Evolutionary conservation across 2,797 vertebrate species (phyloP).

Genomic region (Paratrypauchen microcephalus): DNA sequence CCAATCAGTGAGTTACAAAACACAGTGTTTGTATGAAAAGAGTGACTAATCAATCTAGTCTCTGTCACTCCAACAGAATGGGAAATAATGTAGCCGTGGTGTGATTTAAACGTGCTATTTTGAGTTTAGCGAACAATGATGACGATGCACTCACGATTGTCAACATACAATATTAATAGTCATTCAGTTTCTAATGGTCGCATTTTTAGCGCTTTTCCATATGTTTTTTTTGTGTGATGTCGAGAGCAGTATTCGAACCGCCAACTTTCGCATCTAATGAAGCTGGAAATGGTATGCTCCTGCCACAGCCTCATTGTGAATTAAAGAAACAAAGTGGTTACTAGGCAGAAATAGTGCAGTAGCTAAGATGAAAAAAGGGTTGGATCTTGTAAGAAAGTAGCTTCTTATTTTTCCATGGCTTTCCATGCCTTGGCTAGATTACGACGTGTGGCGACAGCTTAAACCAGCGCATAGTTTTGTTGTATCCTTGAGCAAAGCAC

Average conservation of each 20-base stretch:
- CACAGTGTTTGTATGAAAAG: constrained; percentile 30
- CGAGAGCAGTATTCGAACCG: too few relatives aligned
- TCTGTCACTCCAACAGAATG: constrained; percentile 19
- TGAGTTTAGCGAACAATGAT: not conserved
- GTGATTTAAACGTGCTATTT: not conserved
- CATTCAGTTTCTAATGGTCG: not conserved
- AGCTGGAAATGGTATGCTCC: not conserved
- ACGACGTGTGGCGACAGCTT: not conserved
- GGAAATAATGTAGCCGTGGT: not conserved
- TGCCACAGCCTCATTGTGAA: not conserved
- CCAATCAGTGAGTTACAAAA: constrained; percentile 54
- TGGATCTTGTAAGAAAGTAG: not conserved
- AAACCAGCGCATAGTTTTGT: not conserved
- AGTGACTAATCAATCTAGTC: constrained; percentile 28
- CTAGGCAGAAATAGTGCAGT: not conserved
- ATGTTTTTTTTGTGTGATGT: too few relatives aligned
- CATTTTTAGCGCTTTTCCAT: too few relatives aligned
- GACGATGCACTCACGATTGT: constrained; percentile 16
- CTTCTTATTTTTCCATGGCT: too few relatives aligned
- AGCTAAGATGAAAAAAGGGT: not conserved
- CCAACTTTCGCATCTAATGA: not conserved
- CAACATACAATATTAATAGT: not conserved
- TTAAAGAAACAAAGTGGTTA: not conserved
- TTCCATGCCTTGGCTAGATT: too few relatives aligned
- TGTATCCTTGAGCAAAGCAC: not conserved